Evolutionary conservation across 2,888 invertebrate species (phyloP), one percentile per base, ranked within the genome.

Genomic region (Euphydryas editha): DNA sequence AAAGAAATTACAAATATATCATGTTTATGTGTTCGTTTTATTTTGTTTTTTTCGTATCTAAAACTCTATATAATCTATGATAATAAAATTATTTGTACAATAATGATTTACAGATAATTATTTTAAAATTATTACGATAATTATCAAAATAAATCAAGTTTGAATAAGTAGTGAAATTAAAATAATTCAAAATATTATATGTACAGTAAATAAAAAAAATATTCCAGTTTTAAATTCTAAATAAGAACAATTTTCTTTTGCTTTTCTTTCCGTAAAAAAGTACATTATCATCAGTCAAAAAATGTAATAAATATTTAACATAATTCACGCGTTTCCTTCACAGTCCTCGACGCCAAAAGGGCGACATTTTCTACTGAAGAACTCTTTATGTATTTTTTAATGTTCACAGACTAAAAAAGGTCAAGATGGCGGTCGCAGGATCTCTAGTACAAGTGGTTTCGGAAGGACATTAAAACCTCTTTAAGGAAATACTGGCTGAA

Each of bases 341-440:
- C 42, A 69, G 67, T 69, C 67, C 69, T 67, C 46, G 54, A 54
- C 30, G 54, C 30, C 15, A 44, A 67, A 49, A 67, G 60, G 49
- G 56, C 77, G 81, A 84, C 71, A 76, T 76, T 83, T 83, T 81
- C 79, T 72, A 18, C 44, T 76, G 73, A 80, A 83, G 84, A 80
- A 84, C 82, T 84, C 83, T 86, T 87, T 84, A 87, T 81, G 84
- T 80, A 82, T 83, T 86, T 86, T 87, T 88, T 63, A 86, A 87
- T 86, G 86, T 86, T 75, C 77, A 73, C 76, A 78, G 74, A 78
- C 75, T 65, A 68, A 69, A 85, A n/a, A 80, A 84, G 84, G 85
- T 85, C 83, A 81, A 81, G 84, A 80, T 77, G 79, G 66, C 64
- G 39, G 49, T 51, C 75, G 67, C 58, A 66, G 68, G 60, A 58